Percentiles rank a stretch among this genome's conserved stretches.
These are phyloP conservation scores for Cyprinus carpio DNA, from an alignment of 2,113 vertebrate genomes.

Conservation along the genomic window DNA sequence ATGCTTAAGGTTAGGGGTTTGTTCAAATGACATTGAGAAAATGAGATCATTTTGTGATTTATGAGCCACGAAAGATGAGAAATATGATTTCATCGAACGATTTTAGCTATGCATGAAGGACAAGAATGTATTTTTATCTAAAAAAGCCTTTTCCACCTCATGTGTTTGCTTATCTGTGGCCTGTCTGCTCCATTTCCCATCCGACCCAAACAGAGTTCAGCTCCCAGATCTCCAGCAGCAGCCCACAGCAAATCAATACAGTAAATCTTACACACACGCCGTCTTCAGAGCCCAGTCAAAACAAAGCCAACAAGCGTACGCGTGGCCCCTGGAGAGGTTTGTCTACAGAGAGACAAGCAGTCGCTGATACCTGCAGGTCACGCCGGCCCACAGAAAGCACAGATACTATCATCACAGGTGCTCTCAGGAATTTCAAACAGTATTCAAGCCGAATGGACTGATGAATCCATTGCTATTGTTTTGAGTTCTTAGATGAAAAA, in stretches of 20 bases:
- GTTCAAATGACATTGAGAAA: background rate
- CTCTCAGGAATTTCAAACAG: background rate
- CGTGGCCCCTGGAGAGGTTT: slow-evolving; percentile 20
- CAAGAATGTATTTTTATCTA: slow-evolving; percentile 43
- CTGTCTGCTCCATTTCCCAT: slow-evolving; percentile 65
- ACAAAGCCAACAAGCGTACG: slow-evolving; percentile 43
- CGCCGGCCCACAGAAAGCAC: background rate
- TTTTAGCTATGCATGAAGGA: slow-evolving; percentile 14
- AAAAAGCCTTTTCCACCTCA: slow-evolving; percentile 41
- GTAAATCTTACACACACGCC: slow-evolving; percentile 21
- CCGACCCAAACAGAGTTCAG: slow-evolving; percentile 58
- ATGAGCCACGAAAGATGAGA: background rate
- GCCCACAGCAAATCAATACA: slow-evolving; percentile 43
- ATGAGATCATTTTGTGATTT: background rate
- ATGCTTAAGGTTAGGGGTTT: background rate
- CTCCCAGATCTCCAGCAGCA: slow-evolving; percentile 4
- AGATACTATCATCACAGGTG: background rate
- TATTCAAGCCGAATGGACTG: background rate
- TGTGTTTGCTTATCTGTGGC: slow-evolving; percentile 57
- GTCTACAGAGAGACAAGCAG: slow-evolving; percentile 7
- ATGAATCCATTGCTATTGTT: background rate
- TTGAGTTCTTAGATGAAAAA: background rate
- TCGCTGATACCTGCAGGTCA: slow-evolving; percentile 4
- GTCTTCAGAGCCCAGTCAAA: slow-evolving; percentile 49
- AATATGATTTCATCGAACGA: background rate